Evolutionary conservation across 2,113 vertebrate species (phyloP).

Genomic region (Prinia subflava): DNA sequence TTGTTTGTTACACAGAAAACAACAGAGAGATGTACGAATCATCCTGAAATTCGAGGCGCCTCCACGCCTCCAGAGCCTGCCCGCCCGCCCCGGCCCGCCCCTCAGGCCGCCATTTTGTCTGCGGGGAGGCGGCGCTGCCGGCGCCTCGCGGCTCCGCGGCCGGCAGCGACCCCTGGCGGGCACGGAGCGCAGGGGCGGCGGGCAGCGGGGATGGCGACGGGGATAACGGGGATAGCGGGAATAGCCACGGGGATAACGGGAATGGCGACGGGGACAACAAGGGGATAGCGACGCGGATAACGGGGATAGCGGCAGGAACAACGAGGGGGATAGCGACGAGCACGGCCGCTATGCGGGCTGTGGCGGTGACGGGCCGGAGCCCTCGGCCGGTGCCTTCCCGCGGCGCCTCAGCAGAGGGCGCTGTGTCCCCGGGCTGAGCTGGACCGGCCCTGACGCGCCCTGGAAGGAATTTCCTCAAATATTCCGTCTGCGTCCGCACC

Average conservation of each 20-base stretch:
- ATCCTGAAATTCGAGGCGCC: accelerated
- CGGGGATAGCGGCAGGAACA: too few species aligned
- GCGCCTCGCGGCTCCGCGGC: not conserved
- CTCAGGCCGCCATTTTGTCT: not conserved
- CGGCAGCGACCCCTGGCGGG: not conserved
- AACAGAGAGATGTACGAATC: not conserved
- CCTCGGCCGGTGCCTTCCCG: not conserved
- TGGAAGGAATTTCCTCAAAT: not conserved
- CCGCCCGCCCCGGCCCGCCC: accelerated
- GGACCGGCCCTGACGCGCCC: not conserved
- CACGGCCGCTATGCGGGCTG: too few species aligned
- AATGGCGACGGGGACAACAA: too few species aligned
- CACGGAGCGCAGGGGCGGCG: not conserved
- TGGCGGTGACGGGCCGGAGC: not conserved
- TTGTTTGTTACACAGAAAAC: conserved; percentile 14
- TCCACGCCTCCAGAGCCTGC: accelerated
- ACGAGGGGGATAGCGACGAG: not conserved
- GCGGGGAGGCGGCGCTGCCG: not conserved
- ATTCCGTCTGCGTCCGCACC: accelerated
- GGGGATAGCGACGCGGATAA: too few species aligned
- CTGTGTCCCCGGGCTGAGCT: not conserved
- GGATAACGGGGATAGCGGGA: not conserved
- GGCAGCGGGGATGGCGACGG: not conserved
- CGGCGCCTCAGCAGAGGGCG: not conserved
- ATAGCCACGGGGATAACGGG: not conserved